Conservation (phyloP, 2,797 vertebrate species). For the Spinus olivaceus region DNA sequence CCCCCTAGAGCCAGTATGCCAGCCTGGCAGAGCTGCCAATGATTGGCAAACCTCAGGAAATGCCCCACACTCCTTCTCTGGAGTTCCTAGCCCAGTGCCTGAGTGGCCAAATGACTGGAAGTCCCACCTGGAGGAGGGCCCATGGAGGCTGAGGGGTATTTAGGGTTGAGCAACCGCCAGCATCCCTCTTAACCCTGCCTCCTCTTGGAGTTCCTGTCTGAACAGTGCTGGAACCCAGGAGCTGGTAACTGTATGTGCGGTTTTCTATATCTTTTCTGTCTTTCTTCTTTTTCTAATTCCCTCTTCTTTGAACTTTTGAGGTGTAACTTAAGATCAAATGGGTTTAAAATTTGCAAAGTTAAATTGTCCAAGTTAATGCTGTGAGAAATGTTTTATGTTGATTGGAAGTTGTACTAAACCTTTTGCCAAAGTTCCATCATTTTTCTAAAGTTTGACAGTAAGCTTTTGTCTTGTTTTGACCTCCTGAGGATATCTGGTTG, state of each 20-base stretch:
- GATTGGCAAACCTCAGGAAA: neutral
- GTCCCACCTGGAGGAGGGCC: neutral
- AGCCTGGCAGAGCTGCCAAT: neutral
- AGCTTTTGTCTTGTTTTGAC: neutral
- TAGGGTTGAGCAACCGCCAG: accelerated
- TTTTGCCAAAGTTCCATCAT: neutral
- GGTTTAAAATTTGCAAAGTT: neutral
- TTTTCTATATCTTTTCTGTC: neutral
- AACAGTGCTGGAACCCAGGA: neutral
- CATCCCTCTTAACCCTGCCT: accelerated
- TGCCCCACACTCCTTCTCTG: no score
- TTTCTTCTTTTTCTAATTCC: neutral
- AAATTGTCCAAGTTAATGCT: neutral
- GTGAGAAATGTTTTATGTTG: neutral
- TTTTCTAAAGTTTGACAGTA: neutral
- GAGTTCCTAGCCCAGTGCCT: neutral
- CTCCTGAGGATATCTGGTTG: neutral
- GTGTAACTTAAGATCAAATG: neutral
- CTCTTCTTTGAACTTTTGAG: neutral
- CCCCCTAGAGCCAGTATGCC: accelerated
- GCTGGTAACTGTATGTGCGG: neutral
- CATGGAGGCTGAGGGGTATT: neutral
- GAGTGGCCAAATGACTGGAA: neutral
- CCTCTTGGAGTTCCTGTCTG: accelerated
- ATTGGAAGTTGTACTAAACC: neutral